Evolutionary conservation across 2,888 invertebrate genomes (phyloP).

Genomic region (Drosophila planitibia): DNA sequence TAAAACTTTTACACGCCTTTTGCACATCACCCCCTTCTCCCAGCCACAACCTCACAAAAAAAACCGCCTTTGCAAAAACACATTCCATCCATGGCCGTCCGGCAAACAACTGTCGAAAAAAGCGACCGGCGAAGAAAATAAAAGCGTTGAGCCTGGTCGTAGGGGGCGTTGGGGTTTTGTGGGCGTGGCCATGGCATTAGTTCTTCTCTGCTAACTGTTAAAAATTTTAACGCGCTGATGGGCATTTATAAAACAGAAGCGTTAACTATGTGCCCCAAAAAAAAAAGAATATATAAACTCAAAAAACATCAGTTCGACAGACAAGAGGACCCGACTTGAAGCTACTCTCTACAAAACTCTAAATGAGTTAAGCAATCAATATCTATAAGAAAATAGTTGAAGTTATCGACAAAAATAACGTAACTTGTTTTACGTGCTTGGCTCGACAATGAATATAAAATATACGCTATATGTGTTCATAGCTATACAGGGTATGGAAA

Average conservation of each 20-base stretch:
- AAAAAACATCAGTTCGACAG: not conserved
- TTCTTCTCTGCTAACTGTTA: slow-evolving; percentile 45
- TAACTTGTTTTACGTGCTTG: not conserved
- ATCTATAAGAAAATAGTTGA: accelerated
- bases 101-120: slow-evolving; percentile 40
- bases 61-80: slow-evolving; percentile 5
- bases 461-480: not conserved
- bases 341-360: not conserved
- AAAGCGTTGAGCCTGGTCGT: slow-evolving; percentile 47
- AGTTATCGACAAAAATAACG: not conserved
- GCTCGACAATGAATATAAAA: not conserved
- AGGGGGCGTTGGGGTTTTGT: slow-evolving; percentile 5
- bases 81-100: not conserved
- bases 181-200: slow-evolving; percentile 25
- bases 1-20: slow-evolving; percentile 76
- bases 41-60: not conserved
- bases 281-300: not conserved
- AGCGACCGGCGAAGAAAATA: slow-evolving; percentile 52
- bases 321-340: not conserved
- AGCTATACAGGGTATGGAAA: not conserved
- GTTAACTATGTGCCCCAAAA: slow-evolving; percentile 71
- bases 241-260: slow-evolving; percentile 79
- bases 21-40: slow-evolving; percentile 25
- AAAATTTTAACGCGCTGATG: slow-evolving; percentile 77
- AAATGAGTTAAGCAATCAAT: not conserved